Base-by-base conservation (phyloP, 1,140 invertebrate genomes). In the Doryteuthis pealeii region DNA sequence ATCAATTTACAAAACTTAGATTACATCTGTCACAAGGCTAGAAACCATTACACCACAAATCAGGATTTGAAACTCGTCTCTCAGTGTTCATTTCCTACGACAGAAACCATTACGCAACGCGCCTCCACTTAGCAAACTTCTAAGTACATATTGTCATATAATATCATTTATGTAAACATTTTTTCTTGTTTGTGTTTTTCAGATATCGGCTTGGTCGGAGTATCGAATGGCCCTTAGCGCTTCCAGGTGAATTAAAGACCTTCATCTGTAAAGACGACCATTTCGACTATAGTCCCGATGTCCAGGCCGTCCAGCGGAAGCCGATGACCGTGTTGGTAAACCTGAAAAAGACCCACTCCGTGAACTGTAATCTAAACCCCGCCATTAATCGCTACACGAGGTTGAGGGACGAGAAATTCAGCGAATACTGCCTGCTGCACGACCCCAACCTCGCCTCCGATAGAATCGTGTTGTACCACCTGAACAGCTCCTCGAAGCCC, bases 191-290 rank as follows among this genome's bases (percentile, higher is more conserved):
- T 62, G 0, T 62, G 1, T 43, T 70, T 1, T 43, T 22, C 33
- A 31, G 66, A 31, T 83, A 81, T 70, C 77, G 80, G 2, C 35
- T 83, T 32, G 78, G 82, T 0, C 73, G 78, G 74, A 73, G 82
- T 28, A 72, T 81, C 31, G 72, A 74, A 22, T 83, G 82, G 82
- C 82, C 77, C 8, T 35, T 78, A 8, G 68, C 74, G 10, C 35
- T 72, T 32, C 69, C 33, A 66, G 73, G 71, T 1, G 71, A 45
- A 12, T 66, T 74, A 18, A 77, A 74, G 68, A 66, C 73, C 1
- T 65, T 69, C 33, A 72, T 77, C 6, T 77, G 76, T 22, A 45
- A 65, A 43, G 70, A 74, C n/a, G 28, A 65, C 18, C 67, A 43
- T 65, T 77, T 77, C 35, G 70, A 70, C 26, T 62, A 72, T 12